Evolutionary conservation across 1,140 invertebrate species (phyloP).

Genomic region (Amyelois transitella): DNA sequence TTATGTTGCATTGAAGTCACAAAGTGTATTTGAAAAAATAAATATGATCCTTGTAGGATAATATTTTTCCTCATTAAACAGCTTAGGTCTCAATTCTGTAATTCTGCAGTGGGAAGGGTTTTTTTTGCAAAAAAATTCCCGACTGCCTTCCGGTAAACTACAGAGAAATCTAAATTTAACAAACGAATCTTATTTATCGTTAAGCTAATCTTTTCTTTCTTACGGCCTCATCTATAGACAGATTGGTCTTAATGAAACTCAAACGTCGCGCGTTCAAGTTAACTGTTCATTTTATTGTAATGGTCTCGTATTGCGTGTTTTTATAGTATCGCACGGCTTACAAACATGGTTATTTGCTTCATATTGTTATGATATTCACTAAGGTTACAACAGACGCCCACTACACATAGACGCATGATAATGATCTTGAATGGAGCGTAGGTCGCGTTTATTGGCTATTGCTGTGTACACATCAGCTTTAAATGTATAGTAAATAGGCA

Average conservation of each 20-base stretch:
- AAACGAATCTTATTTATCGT: no score
- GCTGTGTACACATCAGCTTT: conserved; percentile 2
- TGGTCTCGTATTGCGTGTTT: conserved; percentile 13
- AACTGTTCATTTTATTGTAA: conserved; percentile 48
- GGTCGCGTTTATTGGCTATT: conserved; percentile 59
- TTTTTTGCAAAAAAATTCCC: no score
- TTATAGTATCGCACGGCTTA: conserved; percentile 15
- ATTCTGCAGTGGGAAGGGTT: no score
- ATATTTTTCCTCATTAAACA: no score
- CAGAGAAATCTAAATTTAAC: no score
- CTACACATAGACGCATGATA: conserved; percentile 47
- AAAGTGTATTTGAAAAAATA: no score
- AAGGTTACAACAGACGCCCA: conserved; percentile 57
- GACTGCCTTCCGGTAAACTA: no score
- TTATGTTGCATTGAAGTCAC: no score
- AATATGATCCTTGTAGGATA: no score
- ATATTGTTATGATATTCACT: conserved; percentile 56
- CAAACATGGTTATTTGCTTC: conserved; percentile 14
- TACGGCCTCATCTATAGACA: neutral
- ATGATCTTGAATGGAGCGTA: conserved; percentile 68
- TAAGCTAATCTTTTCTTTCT: no score
- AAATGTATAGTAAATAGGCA: neutral
- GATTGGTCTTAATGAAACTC: neutral
- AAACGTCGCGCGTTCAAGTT: conserved; percentile 20
- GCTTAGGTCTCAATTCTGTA: no score